These are phyloP conservation scores for Agonum fuliginosum DNA, from an alignment of 2,888 invertebrate genomes.

Conservation along the genomic window DNA sequence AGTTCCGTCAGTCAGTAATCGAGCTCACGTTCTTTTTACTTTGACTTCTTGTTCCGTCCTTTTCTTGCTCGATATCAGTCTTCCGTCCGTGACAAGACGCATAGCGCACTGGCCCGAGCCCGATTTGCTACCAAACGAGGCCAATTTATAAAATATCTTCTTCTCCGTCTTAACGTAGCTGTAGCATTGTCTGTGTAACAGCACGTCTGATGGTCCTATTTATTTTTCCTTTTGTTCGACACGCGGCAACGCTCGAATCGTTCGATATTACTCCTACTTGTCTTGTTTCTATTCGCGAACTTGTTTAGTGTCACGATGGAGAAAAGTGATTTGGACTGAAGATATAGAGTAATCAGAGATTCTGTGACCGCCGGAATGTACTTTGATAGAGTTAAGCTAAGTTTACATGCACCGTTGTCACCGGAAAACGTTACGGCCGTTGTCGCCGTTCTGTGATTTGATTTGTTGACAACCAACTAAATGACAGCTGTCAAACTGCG, in stretches of 20 bases:
- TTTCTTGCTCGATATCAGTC: constrained; percentile 3
- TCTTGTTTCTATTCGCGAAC: constrained; percentile 30
- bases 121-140: constrained; percentile 55
- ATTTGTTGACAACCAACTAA: too few species aligned
- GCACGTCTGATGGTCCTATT: constrained; percentile 51
- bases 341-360: too few species aligned
- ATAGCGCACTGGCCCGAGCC: constrained; percentile 43
- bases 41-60: too few species aligned
- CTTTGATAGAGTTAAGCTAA: too few species aligned
- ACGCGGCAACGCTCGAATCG: constrained; percentile 19
- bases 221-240: constrained; percentile 55
- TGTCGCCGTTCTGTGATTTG: too few species aligned
- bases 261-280: constrained; percentile 26
- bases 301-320: constrained; percentile 32
- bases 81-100: constrained; percentile 46
- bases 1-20: too few species aligned
- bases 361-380: too few species aligned
- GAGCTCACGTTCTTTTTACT: too few species aligned
- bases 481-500: too few species aligned
- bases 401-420: too few species aligned
- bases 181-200: constrained; percentile 53
- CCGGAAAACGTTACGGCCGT: too few species aligned
- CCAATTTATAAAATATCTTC: constrained; percentile 57
- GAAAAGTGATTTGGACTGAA: too few species aligned
- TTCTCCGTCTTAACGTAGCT: constrained; percentile 46